These are phyloP conservation scores for Brachirus orientalis DNA, from an alignment of 2,113 vertebrate genomes.

Conservation along the genomic window DNA sequence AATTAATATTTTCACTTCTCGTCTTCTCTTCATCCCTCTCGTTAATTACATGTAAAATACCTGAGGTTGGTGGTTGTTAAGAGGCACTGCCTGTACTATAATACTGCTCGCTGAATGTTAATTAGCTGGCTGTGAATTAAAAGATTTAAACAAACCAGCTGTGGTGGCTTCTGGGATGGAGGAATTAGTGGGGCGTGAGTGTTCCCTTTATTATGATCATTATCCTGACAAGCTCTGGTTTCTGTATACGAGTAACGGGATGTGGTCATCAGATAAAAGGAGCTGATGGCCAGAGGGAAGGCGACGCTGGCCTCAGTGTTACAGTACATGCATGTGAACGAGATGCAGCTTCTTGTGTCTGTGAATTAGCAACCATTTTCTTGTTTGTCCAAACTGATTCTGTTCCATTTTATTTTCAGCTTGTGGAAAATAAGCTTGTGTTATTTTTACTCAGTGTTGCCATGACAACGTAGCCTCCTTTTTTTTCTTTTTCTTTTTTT, in stretches of 20 bases:
- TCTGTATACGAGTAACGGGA: conserved; percentile 70
- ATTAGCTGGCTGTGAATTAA: conserved; percentile 82
- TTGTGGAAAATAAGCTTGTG: conserved; percentile 81
- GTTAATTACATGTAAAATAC: conserved; percentile 80
- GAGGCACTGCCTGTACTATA: conserved; percentile 68
- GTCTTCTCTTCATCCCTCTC: conserved; percentile 42
- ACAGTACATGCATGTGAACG: conserved; percentile 2
- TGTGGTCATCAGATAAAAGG: conserved; percentile 53
- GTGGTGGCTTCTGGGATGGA: conserved; percentile 79
- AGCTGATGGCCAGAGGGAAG: conserved; percentile 36
- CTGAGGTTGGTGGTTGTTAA: conserved; percentile 72
- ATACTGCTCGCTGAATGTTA: conserved; percentile 76
- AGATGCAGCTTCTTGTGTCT: conserved; percentile 41
- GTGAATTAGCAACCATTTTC: conserved; percentile 80
- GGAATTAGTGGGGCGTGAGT: conserved; percentile 83
- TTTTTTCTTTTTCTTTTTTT: conserved; percentile 26
- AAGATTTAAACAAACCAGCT: conserved; percentile 83
- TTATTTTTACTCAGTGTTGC: conserved; percentile 86
- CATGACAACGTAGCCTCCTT: conserved; percentile 77
- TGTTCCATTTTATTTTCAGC: conserved; percentile 82
- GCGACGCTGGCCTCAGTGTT: conserved; percentile 7
- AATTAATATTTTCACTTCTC: conserved; percentile 61
- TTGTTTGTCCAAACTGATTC: conserved; percentile 80
- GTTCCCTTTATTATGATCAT: conserved; percentile 81
- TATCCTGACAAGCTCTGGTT: conserved; percentile 79